phyloP scores from a whole-genome alignment of 2,888 invertebrate genomes.

The Lasioglossum figueresi region DNA sequence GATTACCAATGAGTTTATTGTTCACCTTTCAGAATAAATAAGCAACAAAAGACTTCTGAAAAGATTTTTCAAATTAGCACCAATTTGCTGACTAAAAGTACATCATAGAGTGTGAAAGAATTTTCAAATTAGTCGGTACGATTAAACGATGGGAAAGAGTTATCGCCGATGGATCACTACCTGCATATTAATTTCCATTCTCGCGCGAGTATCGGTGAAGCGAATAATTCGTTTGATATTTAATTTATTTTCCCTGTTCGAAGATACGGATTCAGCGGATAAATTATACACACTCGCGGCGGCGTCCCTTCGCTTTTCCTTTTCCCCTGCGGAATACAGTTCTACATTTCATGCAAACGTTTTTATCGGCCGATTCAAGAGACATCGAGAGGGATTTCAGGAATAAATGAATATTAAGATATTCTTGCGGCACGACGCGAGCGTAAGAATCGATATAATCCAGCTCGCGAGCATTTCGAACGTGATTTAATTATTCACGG shows the following conservation, averaged over 20 bases:
- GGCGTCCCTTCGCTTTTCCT: neutral
- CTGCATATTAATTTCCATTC: conserved; percentile 9
- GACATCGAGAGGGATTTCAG: conserved; percentile 31
- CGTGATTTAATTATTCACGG: conserved; percentile 29
- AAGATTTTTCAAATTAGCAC: neutral
- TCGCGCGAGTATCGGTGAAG: neutral
- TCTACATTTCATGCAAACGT: conserved; percentile 14
- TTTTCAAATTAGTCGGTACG: neutral
- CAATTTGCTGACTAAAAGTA: neutral
- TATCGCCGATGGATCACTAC: neutral
- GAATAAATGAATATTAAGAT: conserved; percentile 48
- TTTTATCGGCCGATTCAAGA: conserved; percentile 40
- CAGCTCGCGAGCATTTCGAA: conserved; percentile 20
- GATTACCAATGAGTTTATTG: neutral
- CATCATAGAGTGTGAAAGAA: neutral
- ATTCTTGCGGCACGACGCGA: conserved; percentile 21
- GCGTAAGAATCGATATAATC: conserved; percentile 21
- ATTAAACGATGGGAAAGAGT: neutral
- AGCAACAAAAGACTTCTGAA: neutral
- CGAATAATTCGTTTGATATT: conserved; percentile 23
- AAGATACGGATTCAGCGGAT: conserved; percentile 5
- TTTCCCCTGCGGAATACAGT: neutral
- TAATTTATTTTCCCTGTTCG: conserved; percentile 7
- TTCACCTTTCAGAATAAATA: neutral
- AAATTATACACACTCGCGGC: conserved; percentile 15